Conservation (phyloP, 2,113 vertebrate genomes). For the Strigops habroptila region DNA sequence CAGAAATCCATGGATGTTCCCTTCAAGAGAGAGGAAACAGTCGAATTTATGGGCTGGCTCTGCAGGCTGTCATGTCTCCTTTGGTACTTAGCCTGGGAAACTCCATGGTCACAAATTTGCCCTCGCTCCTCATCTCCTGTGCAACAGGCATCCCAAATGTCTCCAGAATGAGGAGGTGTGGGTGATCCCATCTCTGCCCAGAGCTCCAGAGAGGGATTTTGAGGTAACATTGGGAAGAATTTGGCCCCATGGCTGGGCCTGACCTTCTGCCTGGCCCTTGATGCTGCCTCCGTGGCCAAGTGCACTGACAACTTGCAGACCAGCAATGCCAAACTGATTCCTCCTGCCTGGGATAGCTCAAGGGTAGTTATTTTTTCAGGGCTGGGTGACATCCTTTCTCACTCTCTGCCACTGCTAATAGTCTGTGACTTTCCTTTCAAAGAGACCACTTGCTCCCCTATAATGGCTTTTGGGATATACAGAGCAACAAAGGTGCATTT, state of each 20-base stretch:
- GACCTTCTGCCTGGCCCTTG: not conserved
- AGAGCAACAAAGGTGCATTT: not conserved
- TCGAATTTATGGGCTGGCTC: not conserved
- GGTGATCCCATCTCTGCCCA: not conserved
- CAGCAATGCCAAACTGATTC: not conserved
- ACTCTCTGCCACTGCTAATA: not conserved
- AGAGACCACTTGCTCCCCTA: not conserved
- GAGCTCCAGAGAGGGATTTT: not conserved
- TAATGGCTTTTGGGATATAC: not conserved
- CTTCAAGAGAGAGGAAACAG: not conserved
- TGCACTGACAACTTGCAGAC: not conserved
- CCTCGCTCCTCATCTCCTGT: not conserved
- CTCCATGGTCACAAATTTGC: not conserved
- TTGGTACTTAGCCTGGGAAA: not conserved
- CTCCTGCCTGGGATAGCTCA: not conserved
- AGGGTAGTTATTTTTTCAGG: not conserved
- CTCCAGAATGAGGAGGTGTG: not conserved
- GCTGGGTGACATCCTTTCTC: not conserved
- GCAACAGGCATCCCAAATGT: not conserved
- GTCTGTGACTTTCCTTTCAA: not conserved
- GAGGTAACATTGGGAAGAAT: not conserved
- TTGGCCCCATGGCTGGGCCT: not conserved
- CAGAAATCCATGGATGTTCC: not conserved
- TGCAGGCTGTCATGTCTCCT: not conserved
- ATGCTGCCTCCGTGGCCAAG: not conserved